Base-by-base conservation (phyloP, 2,113 vertebrate species). In the Gymnobelideus leadbeateri region DNA sequence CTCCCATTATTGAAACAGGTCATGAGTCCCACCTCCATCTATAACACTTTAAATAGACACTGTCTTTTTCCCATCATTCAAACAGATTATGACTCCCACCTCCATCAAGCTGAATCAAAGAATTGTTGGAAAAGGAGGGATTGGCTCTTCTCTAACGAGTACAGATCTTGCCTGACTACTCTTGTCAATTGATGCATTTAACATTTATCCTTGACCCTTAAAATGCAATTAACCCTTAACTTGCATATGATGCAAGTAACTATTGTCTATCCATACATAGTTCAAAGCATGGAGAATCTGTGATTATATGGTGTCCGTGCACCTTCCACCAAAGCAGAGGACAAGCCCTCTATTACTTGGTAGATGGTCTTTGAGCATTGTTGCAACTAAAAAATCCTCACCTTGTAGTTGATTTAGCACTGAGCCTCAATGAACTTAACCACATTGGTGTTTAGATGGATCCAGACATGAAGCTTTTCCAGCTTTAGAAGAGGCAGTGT, bases 31-130 rank as follows among this genome's bases (percentile, higher is more conserved):
- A 77, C 68, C 68, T 77, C 68, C 68, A 77, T 54, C 49, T 57
- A 94, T 24, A 94, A 68, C 93, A 68, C 54, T 89, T 28, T 50
- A 54, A 92, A 95, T 43, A 94, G 92, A 94, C 51, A 43, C 5
- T 26, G 47, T 91, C 51, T 93, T 95, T 93, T 77, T 8, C 68
- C 68, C 37, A 77, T 77, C 68, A 77, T 77, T 77, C 68, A 77
- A 77, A 77, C 68, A 21, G 68, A 19, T 43, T 77, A 77, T 84
- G 68, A 84, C 68, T 84, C 68, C 68, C 68, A 84, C 61, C 46
- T 92, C 23, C 47, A 94, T 57, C n/a, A 93, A 92, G 49, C 52
- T 26, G 50, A 91, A 26, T 93, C 92, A 12, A 91, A 52, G 89
- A 43, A 89, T 43, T 54, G 50, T 89, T 89, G n/a, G 53, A 92